Base-by-base conservation (phyloP, 2,888 invertebrate species). In the Muscina levida region DNA sequence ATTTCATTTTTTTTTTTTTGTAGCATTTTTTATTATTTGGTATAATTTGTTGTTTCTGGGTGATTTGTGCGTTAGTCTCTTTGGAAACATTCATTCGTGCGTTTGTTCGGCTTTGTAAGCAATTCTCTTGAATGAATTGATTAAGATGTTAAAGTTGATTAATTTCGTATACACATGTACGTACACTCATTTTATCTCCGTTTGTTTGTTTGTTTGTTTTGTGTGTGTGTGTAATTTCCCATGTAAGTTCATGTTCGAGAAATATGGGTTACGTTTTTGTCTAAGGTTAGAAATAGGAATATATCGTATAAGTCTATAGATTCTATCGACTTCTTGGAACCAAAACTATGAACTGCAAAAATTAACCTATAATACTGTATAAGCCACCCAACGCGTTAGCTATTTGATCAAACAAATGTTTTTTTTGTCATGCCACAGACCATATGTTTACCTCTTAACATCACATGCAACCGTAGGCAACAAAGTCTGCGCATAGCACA, bases 381-480 rank as follows among this genome's bases (percentile, higher is more conserved):
- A 2, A 44, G 44, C 44, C 44, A 44, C 13, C 44, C 44, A 44
- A 2, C 44, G 11, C 11, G 4, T n/a, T 44, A 8, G 13, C 44
- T 44, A 44, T n/a, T n/a, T 44, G 4, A 11, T 11, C n/a, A n/a
- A 78, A 31, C 48, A 72, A 79, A 70, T 72, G 51, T 68, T 62
- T 57, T 56, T 13, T 4, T 26, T 22, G 3, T 13, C 1, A 15
- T 67, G 22, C 48, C 44, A 67, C 59, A n/a, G n/a, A 72, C 67
- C 81, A 81, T 71, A 77, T 81, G 81, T 66, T 77, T 56, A 24
- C 48, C 68, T 22, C 17, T 4, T 42, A 57, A 15, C 39, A 17
- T 42, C 57, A 65, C 77, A 77, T 75, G 74, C 74, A 56, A 77
- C 67, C n/a, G 62, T 6, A 31, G 31, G 31, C 59, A 59, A 53